Evolutionary conservation across 2,888 invertebrate genomes (phyloP), one percentile per base, ranked within the genome.

Genomic region (Baccha elongata): DNA sequence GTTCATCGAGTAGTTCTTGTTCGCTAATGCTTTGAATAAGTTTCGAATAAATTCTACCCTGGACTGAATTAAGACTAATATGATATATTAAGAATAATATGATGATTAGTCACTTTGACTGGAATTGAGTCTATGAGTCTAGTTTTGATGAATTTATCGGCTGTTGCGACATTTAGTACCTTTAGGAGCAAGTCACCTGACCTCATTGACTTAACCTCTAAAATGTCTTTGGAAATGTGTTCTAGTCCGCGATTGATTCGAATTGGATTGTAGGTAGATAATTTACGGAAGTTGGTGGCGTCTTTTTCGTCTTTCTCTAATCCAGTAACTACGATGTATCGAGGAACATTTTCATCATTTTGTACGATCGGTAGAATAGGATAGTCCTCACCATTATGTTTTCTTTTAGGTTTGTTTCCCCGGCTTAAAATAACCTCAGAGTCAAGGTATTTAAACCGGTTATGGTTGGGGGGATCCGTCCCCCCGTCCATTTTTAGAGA

Each of bases 191-290:
- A n/a, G 10, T 40, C 19, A 6, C 42, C 42, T 6, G 15, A 44
- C 17, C 42, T n/a, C 60, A 60, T 60, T 3, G 60, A 21, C 21
- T 55, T 55, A n/a, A 40, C 37, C 11, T 55, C 40, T 13, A 60
- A 60, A 2, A 42, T 44, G 4, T 60, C 29, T 10, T 44, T 60
- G 5, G 29, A 60, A 8, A 58, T 58, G 8, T 60, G 15, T 10
- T 62, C 46, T 26, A 46, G 13, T 6, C 35, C 46, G 1, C 46
- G 8, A 35, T 46, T 46, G 17, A 60, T 60, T 44, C n/a, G 42
- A 37, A 40, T 21, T 6, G 55, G 55, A 37, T 55, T 55, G 15
- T 55, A 58, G 23, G 23, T 15, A 6, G 15, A 58, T 21, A 58
- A 3, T 8, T 13, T 40, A 13, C 58, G 58, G 15, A 44, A 17